These are phyloP conservation scores for Typhlichthys subterraneus DNA, from an alignment of 2,797 vertebrate genomes.

Conservation along the genomic window DNA sequence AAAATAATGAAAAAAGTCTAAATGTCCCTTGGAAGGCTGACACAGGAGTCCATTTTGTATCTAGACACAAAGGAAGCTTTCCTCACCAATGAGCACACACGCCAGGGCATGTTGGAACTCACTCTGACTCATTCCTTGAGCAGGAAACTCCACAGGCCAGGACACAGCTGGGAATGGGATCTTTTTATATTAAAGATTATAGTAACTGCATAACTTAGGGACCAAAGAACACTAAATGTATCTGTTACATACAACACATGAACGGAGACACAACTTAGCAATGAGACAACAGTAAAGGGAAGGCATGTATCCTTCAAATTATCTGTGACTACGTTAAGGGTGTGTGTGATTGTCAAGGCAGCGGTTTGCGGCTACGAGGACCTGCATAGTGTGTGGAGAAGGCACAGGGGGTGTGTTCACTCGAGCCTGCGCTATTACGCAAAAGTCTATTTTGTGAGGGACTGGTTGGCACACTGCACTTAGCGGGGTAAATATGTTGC, in stretches of 20 bases:
- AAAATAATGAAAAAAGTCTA: slow-evolving; percentile 15
- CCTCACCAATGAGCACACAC: slow-evolving; percentile 22
- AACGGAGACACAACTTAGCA: not conserved
- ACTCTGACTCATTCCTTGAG: slow-evolving; percentile 48
- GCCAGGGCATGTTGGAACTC: slow-evolving; percentile 40
- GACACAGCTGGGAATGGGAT: slow-evolving; percentile 5
- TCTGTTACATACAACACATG: no score
- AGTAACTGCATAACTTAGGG: not conserved
- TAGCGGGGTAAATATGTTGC: slow-evolving; percentile 44
- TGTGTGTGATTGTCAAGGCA: slow-evolving; percentile 68
- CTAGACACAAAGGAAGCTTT: slow-evolving; percentile 35
- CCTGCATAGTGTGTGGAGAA: slow-evolving; percentile 70
- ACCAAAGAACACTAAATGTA: not conserved
- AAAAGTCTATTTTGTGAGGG: slow-evolving; percentile 17
- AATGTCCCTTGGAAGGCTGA: slow-evolving; percentile 37
- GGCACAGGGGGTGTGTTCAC: slow-evolving; percentile 70
- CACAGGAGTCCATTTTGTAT: slow-evolving; percentile 46
- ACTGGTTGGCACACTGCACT: slow-evolving; percentile 53
- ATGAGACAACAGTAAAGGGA: not conserved
- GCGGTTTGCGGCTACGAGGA: slow-evolving; percentile 41
- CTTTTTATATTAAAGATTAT: slow-evolving; percentile 26
- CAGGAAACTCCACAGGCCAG: slow-evolving; percentile 18
- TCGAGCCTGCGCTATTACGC: slow-evolving; percentile 9
- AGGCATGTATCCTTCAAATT: not conserved
- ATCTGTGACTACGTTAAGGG: slow-evolving; percentile 6